A percentile compares a stretch with the other conserved stretches of the same genome.
Conservation (phyloP, 2,888 invertebrate genomes). For the Tetranychus piercei region DNA sequence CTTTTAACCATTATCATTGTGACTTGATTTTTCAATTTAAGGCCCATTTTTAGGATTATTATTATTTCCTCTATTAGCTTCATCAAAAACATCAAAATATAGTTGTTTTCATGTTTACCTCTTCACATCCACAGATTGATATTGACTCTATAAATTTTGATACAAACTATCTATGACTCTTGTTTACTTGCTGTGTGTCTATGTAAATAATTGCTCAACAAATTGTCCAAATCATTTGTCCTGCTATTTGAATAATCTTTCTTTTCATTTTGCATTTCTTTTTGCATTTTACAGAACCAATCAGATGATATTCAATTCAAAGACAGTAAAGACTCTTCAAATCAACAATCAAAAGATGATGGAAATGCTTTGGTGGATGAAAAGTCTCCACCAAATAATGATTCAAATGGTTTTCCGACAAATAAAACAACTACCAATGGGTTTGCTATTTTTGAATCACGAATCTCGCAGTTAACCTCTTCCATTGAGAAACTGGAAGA, state of each 20-base stretch:
- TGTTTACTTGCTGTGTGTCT: no score
- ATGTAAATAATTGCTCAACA: no score
- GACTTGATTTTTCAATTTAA: no score
- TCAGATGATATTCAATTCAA: not conserved
- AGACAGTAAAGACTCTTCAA: not conserved
- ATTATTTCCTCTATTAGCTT: no score
- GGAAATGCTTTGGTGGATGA: not conserved
- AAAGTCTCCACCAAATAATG: not conserved
- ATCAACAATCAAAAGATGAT: not conserved
- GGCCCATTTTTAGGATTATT: no score
- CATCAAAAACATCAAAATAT: not conserved
- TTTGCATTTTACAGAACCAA: no score
- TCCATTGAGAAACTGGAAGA: conserved; percentile 15
- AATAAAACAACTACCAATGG: not conserved
- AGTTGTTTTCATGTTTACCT: not conserved
- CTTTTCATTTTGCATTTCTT: no score
- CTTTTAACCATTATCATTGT: no score
- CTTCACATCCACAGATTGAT: not conserved
- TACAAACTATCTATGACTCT: not conserved
- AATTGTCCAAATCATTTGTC: no score
- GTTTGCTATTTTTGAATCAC: conserved; percentile 8
- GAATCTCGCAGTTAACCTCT: conserved; percentile 1
- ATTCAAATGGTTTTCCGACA: not conserved
- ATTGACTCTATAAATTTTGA: not conserved
- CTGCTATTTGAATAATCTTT: no score